A percentile compares a stretch with the other conserved stretches of the same genome.
These are phyloP conservation scores for Eira barbara DNA, from an alignment of 2,113 vertebrate genomes.

Conservation along the genomic window DNA sequence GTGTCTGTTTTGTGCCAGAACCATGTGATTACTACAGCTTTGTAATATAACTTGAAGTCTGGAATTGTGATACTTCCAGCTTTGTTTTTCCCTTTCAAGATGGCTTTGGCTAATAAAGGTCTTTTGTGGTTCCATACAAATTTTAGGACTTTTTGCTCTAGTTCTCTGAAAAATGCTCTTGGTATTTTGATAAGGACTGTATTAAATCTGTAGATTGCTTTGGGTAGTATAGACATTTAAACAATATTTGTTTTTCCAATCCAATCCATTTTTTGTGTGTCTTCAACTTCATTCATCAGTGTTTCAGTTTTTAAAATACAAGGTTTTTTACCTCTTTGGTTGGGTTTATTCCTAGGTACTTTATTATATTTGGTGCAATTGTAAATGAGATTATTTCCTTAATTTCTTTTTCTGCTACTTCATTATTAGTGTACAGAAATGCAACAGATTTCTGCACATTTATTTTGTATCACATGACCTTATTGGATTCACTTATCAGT, in stretches of 20 bases:
- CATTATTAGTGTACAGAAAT: neutral
- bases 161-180: neutral
- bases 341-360: neutral
- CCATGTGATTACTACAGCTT: neutral
- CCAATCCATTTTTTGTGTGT: neutral
- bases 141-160: neutral
- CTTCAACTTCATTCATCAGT: neutral
- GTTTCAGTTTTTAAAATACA: neutral
- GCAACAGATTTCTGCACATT: neutral
- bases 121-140: neutral
- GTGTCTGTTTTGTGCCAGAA: neutral
- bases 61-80: neutral
- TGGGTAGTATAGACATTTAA: no score
- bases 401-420: neutral
- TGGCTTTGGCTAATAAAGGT: neutral
- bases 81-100: neutral
- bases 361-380: neutral
- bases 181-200: neutral
- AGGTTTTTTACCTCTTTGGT: neutral
- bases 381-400: neutral
- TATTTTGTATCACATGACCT: neutral
- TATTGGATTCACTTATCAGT: neutral
- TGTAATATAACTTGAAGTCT: neutral
- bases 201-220: neutral
- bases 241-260: neutral